These are phyloP conservation scores for Chaetura pelagica DNA, from an alignment of 2,113 vertebrate species.

Conservation along the genomic window DNA sequence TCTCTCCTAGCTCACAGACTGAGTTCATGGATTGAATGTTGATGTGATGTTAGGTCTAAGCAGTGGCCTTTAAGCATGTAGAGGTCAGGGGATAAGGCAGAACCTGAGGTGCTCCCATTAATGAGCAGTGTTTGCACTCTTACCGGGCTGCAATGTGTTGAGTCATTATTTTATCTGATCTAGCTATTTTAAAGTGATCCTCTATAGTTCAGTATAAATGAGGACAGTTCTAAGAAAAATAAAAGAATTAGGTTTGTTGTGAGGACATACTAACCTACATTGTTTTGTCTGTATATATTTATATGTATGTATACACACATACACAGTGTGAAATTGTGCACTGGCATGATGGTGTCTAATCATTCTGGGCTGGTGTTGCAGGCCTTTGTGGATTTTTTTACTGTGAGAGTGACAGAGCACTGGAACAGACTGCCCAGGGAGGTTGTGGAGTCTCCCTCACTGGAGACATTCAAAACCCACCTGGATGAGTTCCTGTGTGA, in stretches of 20 bases:
- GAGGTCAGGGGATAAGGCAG: not conserved
- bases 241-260: not conserved
- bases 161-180: not conserved
- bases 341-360: not conserved
- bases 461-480: too few species aligned
- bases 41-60: not conserved
- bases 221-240: not conserved
- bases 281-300: not conserved
- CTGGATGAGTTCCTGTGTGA: too few species aligned
- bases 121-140: not conserved
- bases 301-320: rapidly evolving
- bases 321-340: not conserved
- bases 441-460: too few species aligned
- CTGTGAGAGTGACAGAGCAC: too few species aligned
- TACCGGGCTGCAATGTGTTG: not conserved
- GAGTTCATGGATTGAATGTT: not conserved
- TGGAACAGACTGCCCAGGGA: too few species aligned
- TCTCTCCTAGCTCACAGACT: not conserved
- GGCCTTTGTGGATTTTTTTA: too few species aligned
- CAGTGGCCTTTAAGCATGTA: not conserved
- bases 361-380: not conserved
- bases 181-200: not conserved
- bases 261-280: not conserved
- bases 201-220: not conserved
- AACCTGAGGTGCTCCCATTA: not conserved